Base-by-base conservation (phyloP, 2,888 invertebrate species). In the Trichacis sp. region DNA sequence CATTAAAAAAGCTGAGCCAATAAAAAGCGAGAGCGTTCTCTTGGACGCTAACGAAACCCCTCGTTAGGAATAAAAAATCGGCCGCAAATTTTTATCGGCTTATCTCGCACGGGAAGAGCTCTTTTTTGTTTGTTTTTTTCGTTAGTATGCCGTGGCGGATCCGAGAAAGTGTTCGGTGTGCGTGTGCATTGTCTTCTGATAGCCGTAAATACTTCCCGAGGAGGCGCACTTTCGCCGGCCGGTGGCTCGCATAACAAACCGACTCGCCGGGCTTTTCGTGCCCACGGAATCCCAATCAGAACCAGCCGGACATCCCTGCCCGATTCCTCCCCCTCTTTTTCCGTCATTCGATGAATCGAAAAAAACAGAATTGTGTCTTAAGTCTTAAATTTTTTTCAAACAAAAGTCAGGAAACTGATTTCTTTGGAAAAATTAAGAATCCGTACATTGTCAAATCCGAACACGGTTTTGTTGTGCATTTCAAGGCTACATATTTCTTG, bases 121-220 rank as follows among this genome's bases (percentile, higher is more conserved):
- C 36, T 49, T 58, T 62, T 67, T 59, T 55, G 52, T 53, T 45
- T 14, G 50, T 12, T 47, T 14, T 36, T 33, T 47, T 24, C 52
- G 47, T 17, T 8, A 11, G 33, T 17, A 15, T 33, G 29, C 30
- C 9, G 29, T 12, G 29, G 8, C 17, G 29, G 19, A 19, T 24
- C 24, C 40, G 36, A 51, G 51, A 51, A 42, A 51, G 51, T 40
- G 14, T 40, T 40, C 20, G 33, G 63, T 63, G 66, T 61, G 60
- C 49, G 64, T 59, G 52, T 45, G 78, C 79, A 79, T 79, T 79
- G 79, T 79, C 75, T 77, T 73, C 64, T 60, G 68, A 66, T 64
- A 73, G 75, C 73, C 79, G 75, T 79, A 79, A 79, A 79, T 33
- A 78, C 73, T 76, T 77, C 73, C 70, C 68, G 56, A 63, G 66